Evolutionary conservation across 1,140 invertebrate genomes (phyloP), one percentile per base, ranked within the genome.

Genomic region (Antheraea pernyi): DNA sequence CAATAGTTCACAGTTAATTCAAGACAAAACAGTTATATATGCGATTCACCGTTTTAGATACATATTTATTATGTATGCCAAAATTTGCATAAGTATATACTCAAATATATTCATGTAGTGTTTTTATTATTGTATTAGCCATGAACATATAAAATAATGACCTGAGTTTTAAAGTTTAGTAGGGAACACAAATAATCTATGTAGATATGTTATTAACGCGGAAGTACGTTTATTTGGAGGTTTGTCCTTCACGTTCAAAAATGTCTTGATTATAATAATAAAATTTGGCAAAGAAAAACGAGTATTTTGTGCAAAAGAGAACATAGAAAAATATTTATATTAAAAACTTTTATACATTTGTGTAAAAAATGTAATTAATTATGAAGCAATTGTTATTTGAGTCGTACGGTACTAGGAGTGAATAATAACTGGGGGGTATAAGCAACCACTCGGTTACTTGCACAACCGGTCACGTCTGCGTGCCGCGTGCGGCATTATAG

Each of bases 401-500:
- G 59, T 60, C 22, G 59, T 58, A 11, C 48, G 73, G 70, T 71
- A 88, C 86, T 74, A 88, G 86, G 83, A 72, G 77, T 42, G 36
- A 77, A 88, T 78, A 78, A 78, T 65, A 61, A 46, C 71, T 65
- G 60, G 70, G 76, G 72, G 78, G 79, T 83, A 81, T 83, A 73
- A 76, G 79, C 80, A 80, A 83, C 73, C 76, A 75, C 37, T 42
- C 53, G 53, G 46, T 68, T 75, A 81, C 79, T 81, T 82, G 79
- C 78, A 77, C 77, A 82, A 82, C 78, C 76, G 73, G 77, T 77
- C 78, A 72, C 76, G 79, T 78, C 70, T 68, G 77, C 74, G 75
- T 59, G 73, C 76, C 81, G 82, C 84, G 81, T 83, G 79, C 82
- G 84, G 78, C 82, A 82, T 82, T 83, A 77, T 77, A 74, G 77